Base-by-base conservation (phyloP, 2,797 vertebrate species). In the Xiphophorus birchmanni region DNA sequence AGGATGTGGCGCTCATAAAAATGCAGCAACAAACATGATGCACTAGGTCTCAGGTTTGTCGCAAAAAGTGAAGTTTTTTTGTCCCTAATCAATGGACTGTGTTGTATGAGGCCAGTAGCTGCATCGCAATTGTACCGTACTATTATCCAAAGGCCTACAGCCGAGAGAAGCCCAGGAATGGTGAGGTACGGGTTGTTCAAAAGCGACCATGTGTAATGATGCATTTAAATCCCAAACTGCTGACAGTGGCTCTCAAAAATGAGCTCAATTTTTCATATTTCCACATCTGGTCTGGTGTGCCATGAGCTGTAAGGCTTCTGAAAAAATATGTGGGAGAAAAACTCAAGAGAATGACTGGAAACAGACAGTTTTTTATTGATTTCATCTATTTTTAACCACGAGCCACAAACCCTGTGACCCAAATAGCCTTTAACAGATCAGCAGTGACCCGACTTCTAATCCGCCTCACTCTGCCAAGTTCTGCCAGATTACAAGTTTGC, bases 361-460 rank as follows among this genome's bases (percentile, higher is more conserved):
- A 74, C 47, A 37, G 32, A 26, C 52, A 10, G 15, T 74, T 72
- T 73, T 65, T 75, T 82, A 81, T 81, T 56, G 74, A 77, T 84
- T 48, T 71, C 77, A 83, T 69, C 85, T 89, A 93, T 91, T 92
- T 94, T 90, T 90, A 91, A 87, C 84, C 73, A 9, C 80, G 84
- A 10, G 88, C 77, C 44, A 88, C 82, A 87, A 83, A 89, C 82
- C 87, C 73, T 86, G 83, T 94, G 92, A 95, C 94, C 95, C 90
- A 92, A 93, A 95, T 90, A 95, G 89, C 86, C 89, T 86, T 92
- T 87, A 94, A 86, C 87, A 95, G 92, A 94, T 95, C 90, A 87
- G 86, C 88, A 81, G 87, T 91, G 91, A 89, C 81, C 92, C 90
- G 84, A 91, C 92, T 94, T 94, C 88, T 93, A 95, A 94, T 94